Evolutionary conservation across 1,140 invertebrate species (phyloP).

Genomic region (Octopus bimaculoides): DNA sequence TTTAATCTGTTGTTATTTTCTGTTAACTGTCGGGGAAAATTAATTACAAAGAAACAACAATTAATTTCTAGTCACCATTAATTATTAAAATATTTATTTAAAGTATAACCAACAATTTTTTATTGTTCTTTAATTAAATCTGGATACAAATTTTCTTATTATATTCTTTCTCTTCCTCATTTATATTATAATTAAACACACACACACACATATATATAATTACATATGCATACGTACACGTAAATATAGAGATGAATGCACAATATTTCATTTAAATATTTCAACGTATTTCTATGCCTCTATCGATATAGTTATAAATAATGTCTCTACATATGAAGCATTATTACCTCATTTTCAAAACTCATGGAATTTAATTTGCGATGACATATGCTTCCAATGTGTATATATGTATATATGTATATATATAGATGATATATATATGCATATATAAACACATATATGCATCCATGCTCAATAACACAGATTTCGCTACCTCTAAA

Average conservation of each 20-base stretch:
- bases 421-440: not conserved
- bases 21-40: not conserved
- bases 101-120: not conserved
- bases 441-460: not conserved
- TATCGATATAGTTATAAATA: too few species aligned
- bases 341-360: too few species aligned
- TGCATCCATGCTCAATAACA: not conserved
- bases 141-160: not conserved
- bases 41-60: not conserved
- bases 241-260: not conserved
- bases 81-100: not conserved
- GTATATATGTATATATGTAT: conserved; percentile 5
- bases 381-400: not conserved
- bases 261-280: too few species aligned
- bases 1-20: too few species aligned
- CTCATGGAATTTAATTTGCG: too few species aligned
- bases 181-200: not conserved
- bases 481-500: too few species aligned
- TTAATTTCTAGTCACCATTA: not conserved
- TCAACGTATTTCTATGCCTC: too few species aligned
- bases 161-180: not conserved
- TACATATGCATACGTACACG: not conserved
- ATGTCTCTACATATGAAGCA: too few species aligned
- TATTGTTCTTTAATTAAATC: not conserved
- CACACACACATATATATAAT: not conserved